phyloP scores from a whole-genome alignment of 2,888 invertebrate species.

The Dryocosmus kuriphilus region DNA sequence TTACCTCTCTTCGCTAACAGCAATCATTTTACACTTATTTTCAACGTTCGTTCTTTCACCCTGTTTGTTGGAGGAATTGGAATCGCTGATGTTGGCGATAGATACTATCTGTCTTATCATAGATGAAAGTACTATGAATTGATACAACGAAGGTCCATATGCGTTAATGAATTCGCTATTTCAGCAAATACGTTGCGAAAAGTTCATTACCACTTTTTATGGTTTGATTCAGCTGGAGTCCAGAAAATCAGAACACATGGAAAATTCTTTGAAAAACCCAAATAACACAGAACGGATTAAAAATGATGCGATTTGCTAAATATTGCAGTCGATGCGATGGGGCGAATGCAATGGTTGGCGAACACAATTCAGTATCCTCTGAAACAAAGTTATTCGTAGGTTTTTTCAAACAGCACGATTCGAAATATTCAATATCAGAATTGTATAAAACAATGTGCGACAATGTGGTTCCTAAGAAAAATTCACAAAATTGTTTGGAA shows the following conservation, averaged over 20 bases:
- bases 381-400: conserved; percentile 34
- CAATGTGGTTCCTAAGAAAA: conserved; percentile 35
- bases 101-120: conserved; percentile 63
- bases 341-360: conserved; percentile 56
- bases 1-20: too few species aligned
- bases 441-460: neutral
- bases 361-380: conserved; percentile 52
- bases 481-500: conserved; percentile 46
- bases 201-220: conserved; percentile 57
- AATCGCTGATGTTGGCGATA: conserved; percentile 64
- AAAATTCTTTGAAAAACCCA: conserved; percentile 44
- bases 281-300: conserved; percentile 53
- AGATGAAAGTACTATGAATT: conserved; percentile 62
- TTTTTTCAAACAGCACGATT: conserved; percentile 26
- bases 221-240: conserved; percentile 51
- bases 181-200: conserved; percentile 48
- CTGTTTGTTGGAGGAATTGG: conserved; percentile 61
- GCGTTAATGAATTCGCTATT: conserved; percentile 56
- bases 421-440: conserved; percentile 24
- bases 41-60: conserved; percentile 67
- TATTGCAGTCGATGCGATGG: conserved; percentile 60
- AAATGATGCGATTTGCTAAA: conserved; percentile 55
- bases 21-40: too few species aligned
- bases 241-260: conserved; percentile 8
- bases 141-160: conserved; percentile 53